Base-by-base conservation (phyloP, 2,888 invertebrate genomes). In the Harpagoxenus sublaevis region DNA sequence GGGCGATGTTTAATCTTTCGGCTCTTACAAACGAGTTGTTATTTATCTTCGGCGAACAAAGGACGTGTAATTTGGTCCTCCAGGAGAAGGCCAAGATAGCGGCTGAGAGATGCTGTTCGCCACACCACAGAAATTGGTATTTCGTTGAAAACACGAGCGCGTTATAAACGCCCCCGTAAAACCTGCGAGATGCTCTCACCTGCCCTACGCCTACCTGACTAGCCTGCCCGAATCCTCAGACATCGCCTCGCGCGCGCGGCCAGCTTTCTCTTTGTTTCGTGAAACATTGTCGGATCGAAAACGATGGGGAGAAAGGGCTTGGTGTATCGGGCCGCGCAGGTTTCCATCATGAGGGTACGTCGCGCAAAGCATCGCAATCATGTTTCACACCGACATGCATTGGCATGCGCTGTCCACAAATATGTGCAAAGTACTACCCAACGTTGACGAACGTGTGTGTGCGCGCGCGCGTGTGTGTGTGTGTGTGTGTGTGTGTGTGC, bases 1-100 rank as follows among this genome's bases (percentile, higher is more conserved):
- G 57, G 57, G 45, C 15, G 2, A 45, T 51, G 12, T 53, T 60
- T 31, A 48, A 81, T 53, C 53, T 45, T 71, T 60, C 42, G n/a
- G 66, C 18, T 71, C 35, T 71, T 12, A 62, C 28, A 48, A 51
- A 71, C 35, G 48, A 70, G 42, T 62, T 45, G 3, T 68, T 48
- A 81, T 57, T 78, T 78, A 57, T 81, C 48, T 60, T 48, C 12
- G 18, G 48, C 60, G 60, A 45, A 79, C 79, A 62, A 71, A 60
- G 48, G 45, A 35, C 15, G 28, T 55, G 48, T 51, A 71, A 60
- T 39, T 60, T 62, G 12, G 48, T 60, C 70, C 48, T 18, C 12
- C 6, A 3, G 31, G 18, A 12, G 35, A 4, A 8, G 39, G 45
- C 9, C 39, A 1, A 60, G 57, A 70, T 15, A 42, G 4, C 23